Percentiles rank a stretch among this genome's conserved stretches.
phyloP scores from a whole-genome alignment of 1,140 invertebrate genomes.

The Polypedilum vanderplanki region DNA sequence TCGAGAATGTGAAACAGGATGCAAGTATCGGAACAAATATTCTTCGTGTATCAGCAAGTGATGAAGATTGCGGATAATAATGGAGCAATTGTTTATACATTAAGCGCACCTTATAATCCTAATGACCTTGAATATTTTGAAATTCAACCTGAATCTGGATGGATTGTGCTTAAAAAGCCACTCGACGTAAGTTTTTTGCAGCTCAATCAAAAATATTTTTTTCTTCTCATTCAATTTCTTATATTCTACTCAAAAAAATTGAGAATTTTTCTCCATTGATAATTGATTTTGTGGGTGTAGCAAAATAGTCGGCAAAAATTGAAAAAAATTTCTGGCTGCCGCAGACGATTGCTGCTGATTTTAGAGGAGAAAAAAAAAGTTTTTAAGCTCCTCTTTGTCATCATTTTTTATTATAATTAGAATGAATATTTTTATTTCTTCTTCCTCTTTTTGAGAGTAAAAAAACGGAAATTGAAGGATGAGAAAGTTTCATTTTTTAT shows the following conservation, averaged over 20 bases:
- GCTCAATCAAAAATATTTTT: conserved; percentile 40
- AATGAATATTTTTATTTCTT: too few species aligned
- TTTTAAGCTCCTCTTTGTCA: neutral
- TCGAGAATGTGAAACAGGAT: conserved; percentile 94
- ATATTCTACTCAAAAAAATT: conserved; percentile 32
- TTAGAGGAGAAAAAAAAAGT: neutral
- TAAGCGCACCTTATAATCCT: conserved; percentile 76
- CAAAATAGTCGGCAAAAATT: conserved; percentile 23
- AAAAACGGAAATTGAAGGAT: too few species aligned
- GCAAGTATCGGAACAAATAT: conserved; percentile 93
- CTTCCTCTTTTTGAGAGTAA: too few species aligned
- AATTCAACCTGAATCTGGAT: conserved; percentile 91
- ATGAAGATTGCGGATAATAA: conserved; percentile 95
- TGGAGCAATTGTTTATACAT: conserved; percentile 85
- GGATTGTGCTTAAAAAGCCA: conserved; percentile 89
- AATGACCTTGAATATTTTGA: conserved; percentile 89
- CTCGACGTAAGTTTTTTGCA: conserved; percentile 79
- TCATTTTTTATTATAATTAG: too few species aligned
- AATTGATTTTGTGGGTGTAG: neutral
- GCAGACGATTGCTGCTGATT: neutral
- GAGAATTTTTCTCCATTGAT: neutral
- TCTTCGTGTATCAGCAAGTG: conserved; percentile 84
- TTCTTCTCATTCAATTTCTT: conserved; percentile 36
- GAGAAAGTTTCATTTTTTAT: too few species aligned
- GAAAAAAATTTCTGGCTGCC: neutral